These are phyloP conservation scores for Campylomormyrus numenius DNA, from an alignment of 2,113 vertebrate species.

Conservation along the genomic window DNA sequence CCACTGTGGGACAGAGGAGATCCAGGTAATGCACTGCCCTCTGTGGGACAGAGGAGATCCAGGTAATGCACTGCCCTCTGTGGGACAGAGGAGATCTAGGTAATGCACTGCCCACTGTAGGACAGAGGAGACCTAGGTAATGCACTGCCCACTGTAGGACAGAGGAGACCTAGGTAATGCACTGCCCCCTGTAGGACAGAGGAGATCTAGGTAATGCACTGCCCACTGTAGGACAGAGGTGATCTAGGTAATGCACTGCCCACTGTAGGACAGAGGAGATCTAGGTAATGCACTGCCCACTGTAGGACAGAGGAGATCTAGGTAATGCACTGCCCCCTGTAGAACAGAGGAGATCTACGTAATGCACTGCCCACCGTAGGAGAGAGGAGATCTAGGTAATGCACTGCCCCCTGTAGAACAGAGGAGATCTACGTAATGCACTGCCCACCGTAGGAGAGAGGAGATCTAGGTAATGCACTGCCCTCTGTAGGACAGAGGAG, in stretches of 20 bases:
- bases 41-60: conserved; percentile 68
- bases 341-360: conserved; percentile 30
- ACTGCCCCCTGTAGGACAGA: too few relatives aligned
- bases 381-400: neutral
- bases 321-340: neutral
- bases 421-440: conserved; percentile 53
- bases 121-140: too few relatives aligned
- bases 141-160: too few relatives aligned
- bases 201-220: too few relatives aligned
- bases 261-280: conserved; percentile 63
- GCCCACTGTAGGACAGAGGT: too few relatives aligned
- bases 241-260: neutral
- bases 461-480: conserved; percentile 75
- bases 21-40: neutral
- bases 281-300: conserved; percentile 95
- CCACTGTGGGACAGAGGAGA: conserved; percentile 65
- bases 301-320: conserved; percentile 41
- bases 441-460: conserved; percentile 35
- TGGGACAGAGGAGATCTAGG: neutral
- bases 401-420: neutral
- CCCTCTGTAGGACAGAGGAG: conserved; percentile 61
- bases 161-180: conserved; percentile 84
- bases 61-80: conserved; percentile 96
- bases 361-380: conserved; percentile 60
- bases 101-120: neutral